These are phyloP conservation scores for Tupaia tana DNA, from an alignment of 2,113 vertebrate genomes.

Conservation along the genomic window DNA sequence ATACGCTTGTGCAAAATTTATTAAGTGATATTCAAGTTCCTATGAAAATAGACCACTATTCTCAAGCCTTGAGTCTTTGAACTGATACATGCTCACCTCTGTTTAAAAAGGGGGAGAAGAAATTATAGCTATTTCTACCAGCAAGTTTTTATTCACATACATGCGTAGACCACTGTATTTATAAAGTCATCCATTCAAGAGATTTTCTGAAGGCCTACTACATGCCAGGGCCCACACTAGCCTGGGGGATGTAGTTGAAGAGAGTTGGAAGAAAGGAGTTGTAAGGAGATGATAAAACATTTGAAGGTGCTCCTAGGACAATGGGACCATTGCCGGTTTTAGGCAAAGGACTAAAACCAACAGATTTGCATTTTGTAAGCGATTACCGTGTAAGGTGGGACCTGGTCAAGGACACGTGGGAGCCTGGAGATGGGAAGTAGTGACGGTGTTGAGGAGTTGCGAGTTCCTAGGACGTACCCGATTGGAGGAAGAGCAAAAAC, in stretches of 20 bases:
- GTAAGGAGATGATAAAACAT: background rate
- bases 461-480: background rate
- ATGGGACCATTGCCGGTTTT: background rate
- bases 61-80: background rate
- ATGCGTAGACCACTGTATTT: background rate
- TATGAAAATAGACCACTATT: background rate
- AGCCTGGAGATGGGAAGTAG: fast-evolving
- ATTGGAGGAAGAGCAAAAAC: background rate
- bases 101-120: background rate
- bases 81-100: background rate
- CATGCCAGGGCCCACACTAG: too few relatives aligned
- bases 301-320: background rate
- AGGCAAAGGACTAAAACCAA: background rate
- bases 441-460: background rate
- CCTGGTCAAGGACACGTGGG: fast-evolving
- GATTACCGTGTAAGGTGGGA: fast-evolving
- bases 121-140: background rate
- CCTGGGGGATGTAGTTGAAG: background rate
- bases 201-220: background rate
- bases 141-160: background rate
- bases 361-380: background rate
- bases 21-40: background rate
- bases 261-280: background rate
- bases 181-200: background rate
- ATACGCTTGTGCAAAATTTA: background rate